Evolutionary conservation across 2,797 vertebrate species (phyloP).

Genomic region (Pangasius mekongensis): DNA sequence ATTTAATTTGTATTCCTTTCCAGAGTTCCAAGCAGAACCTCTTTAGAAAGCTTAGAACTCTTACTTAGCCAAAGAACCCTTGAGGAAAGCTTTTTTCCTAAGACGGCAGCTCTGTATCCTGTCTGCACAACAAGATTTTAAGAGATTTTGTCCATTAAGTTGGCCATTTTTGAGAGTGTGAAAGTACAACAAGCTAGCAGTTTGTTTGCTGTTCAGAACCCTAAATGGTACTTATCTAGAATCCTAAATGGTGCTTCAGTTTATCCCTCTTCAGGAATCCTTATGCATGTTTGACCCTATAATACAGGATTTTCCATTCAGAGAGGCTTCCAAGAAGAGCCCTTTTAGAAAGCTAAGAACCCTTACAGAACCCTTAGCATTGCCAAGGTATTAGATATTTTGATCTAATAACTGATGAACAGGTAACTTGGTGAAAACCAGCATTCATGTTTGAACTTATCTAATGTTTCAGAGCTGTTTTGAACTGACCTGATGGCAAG

Average conservation of each 20-base stretch:
- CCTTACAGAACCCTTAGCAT: background rate
- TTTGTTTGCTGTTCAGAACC: background rate
- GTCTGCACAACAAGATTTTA: background rate
- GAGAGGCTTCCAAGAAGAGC: slow-evolving; percentile 39
- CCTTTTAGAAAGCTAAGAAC: slow-evolving; percentile 41
- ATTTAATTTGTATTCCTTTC: background rate
- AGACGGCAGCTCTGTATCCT: background rate
- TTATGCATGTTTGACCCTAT: background rate
- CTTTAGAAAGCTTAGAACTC: background rate
- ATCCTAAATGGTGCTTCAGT: background rate
- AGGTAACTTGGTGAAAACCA: slow-evolving; percentile 8
- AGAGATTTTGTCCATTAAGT: background rate
- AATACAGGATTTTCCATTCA: slow-evolving; percentile 60
- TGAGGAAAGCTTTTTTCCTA: background rate
- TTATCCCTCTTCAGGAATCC: background rate
- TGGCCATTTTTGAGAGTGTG: background rate
- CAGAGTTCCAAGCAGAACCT: background rate
- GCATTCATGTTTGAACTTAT: background rate
- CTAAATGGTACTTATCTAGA: background rate
- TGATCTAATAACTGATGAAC: background rate
- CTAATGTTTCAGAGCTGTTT: background rate
- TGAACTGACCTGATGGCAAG: background rate
- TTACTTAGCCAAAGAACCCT: background rate
- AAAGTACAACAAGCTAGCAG: background rate
- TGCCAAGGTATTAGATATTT: background rate